Conservation (phyloP, 2,888 invertebrate species). For the Brassicogethes aeneus region DNA sequence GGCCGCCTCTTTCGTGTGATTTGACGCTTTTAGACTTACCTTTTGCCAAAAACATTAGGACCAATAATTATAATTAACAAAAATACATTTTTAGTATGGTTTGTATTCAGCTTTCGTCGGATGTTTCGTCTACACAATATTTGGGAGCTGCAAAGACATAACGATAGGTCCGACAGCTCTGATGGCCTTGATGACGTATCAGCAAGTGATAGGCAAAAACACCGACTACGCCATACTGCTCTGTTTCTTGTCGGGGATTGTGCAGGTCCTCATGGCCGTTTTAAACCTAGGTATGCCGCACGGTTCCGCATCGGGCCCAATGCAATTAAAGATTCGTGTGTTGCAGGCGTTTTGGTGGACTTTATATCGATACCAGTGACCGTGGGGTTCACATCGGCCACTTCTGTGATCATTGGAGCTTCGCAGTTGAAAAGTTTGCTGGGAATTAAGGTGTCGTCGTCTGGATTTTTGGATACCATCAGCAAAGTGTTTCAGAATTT, state of each 20-base stretch:
- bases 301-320: too few relatives aligned
- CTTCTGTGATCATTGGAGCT: slow-evolving; percentile 80
- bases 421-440: slow-evolving; percentile 73
- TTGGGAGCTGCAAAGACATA: slow-evolving; percentile 83
- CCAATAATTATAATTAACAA: background rate
- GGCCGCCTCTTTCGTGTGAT: slow-evolving; percentile 1
- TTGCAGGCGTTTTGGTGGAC: slow-evolving; percentile 73
- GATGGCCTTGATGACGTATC: slow-evolving; percentile 84
- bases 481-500: slow-evolving; percentile 61
- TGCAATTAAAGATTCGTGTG: too few relatives aligned
- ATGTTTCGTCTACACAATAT: slow-evolving; percentile 81
- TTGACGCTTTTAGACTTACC: slow-evolving; percentile 4
- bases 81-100: slow-evolving; percentile 61
- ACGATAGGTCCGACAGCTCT: slow-evolving; percentile 91
- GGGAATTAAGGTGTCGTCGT: slow-evolving; percentile 63
- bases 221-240: slow-evolving; percentile 73
- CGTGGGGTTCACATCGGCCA: slow-evolving; percentile 84
- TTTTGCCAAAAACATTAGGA: too few relatives aligned
- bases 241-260: slow-evolving; percentile 73
- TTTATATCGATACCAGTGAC: slow-evolving; percentile 87
- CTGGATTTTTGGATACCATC: slow-evolving; percentile 67
- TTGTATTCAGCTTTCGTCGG: slow-evolving; percentile 92
- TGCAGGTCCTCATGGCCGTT: slow-evolving; percentile 74
- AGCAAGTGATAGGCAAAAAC: slow-evolving; percentile 60
- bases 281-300: slow-evolving; percentile 67